Conservation (phyloP, 2,113 vertebrate species). For the Anolis carolinensis region DNA sequence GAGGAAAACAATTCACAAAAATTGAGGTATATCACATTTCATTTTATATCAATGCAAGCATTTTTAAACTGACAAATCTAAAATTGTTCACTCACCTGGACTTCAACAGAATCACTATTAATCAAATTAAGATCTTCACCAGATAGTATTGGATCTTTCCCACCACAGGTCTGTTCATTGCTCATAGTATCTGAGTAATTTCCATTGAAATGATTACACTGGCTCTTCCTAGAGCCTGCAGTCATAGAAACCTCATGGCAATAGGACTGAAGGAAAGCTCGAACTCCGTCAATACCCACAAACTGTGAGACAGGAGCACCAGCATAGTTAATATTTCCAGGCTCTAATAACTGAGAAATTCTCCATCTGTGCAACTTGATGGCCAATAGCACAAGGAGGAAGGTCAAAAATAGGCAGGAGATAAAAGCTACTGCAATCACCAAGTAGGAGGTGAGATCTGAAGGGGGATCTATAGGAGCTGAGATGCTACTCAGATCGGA, state of each 20-base stretch:
- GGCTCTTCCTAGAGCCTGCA: constrained; percentile 16
- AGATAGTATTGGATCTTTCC: constrained; percentile 42
- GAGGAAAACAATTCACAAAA: no score
- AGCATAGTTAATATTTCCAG: neutral
- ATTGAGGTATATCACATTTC: no score
- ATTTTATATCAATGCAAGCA: no score
- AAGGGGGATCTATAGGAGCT: neutral
- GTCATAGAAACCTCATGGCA: constrained; percentile 49
- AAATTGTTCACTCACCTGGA: no score
- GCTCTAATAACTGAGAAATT: constrained; percentile 19
- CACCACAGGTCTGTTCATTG: constrained; percentile 51
- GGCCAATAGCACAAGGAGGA: neutral
- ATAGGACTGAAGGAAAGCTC: constrained; percentile 6
- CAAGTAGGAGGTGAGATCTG: neutral
- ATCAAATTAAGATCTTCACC: constrained; percentile 38
- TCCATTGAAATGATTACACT: constrained; percentile 50
- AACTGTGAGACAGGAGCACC: constrained; percentile 2
- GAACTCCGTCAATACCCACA: constrained; percentile 3
- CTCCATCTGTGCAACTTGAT: constrained; percentile 33
- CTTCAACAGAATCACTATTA: neutral
- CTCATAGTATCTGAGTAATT: constrained; percentile 47
- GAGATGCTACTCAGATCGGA: constrained; percentile 18
- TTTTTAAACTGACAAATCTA: no score
- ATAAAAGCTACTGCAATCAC: neutral
- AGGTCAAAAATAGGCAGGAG: neutral